Evolutionary conservation across 2,888 invertebrate species (phyloP).

Genomic region (Sericinus montela): DNA sequence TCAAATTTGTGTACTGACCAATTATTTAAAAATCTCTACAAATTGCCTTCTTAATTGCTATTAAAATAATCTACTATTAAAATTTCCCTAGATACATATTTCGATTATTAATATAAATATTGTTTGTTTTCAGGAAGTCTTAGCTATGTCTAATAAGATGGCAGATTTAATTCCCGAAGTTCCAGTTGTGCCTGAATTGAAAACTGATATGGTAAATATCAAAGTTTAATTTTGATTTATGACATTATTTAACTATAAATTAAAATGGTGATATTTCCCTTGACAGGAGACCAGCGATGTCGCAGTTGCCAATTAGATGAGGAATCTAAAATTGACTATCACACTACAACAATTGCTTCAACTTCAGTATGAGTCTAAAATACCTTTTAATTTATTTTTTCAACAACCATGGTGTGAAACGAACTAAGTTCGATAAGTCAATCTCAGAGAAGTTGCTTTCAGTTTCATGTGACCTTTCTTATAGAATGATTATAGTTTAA

Average conservation of each 20-base stretch:
- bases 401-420: slow-evolving; percentile 60
- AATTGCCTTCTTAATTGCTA: too few relatives aligned
- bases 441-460: slow-evolving; percentile 60
- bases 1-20: too few relatives aligned
- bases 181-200: slow-evolving; percentile 62
- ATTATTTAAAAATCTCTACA: too few relatives aligned
- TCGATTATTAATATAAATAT: too few relatives aligned
- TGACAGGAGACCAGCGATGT: slow-evolving; percentile 56
- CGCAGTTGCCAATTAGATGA: slow-evolving; percentile 46
- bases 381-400: slow-evolving; percentile 71
- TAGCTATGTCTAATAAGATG: slow-evolving; percentile 58
- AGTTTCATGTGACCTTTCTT: slow-evolving; percentile 62
- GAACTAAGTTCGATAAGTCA: slow-evolving; percentile 69
- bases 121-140: slow-evolving; percentile 50
- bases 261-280: too few relatives aligned
- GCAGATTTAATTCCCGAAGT: slow-evolving; percentile 67
- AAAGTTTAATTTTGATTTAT: not conserved
- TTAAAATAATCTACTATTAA: too few relatives aligned
- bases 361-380: slow-evolving; percentile 46
- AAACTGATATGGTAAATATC: slow-evolving; percentile 53
- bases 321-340: slow-evolving; percentile 22
- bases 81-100: too few relatives aligned
- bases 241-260: too few relatives aligned
- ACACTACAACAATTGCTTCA: slow-evolving; percentile 23
- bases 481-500: slow-evolving; percentile 72